Evolutionary conservation across 2,888 invertebrate species (phyloP), one percentile per base, ranked within the genome.

Genomic region (Dendrolimus pini): DNA sequence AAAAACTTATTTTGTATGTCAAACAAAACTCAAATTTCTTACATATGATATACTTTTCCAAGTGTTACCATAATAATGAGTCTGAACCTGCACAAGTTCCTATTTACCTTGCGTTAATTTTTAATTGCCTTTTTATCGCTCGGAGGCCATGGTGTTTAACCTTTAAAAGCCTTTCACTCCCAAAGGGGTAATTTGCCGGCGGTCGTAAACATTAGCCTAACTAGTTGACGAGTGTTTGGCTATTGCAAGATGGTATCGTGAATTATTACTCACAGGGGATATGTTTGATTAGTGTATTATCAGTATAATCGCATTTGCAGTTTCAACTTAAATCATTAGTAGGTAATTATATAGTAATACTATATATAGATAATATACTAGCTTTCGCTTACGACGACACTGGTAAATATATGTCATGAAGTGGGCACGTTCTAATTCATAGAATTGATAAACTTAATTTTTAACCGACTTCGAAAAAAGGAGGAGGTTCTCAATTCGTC

Each of bases 201-300:
- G 41, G 56, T 41, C 53, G 10, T 41, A 12, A 56, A 56, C 56
- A 56, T 56, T 41, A 56, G 9, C 9, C 47, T 47, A 12, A 54
- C 56, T 13, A 54, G 56, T 41, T 56, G 56, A 53, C 54, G 56
- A 41, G 30, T 56, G 53, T 56, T 53, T 54, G 13, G 56, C 41
- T 56, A 56, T 56, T 42, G 42, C 53, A 41, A 56, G 56, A 56
- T 41, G 12, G 9, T 47, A 47, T 47, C 12, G 47, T 47, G 47
- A 47, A 47, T 47, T 47, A 47, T 47, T 10, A 47, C 12, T 12
- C 47, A 47, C 47, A 10, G 9, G 47, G 47, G 47, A 47, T 9
- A 47, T 47, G 47, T 47, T 47, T 47, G 47, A 47, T 47, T 47
- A 47, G 47, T 30, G 3, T 47, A 47, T 47, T 47, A 47, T 10